phyloP scores from a whole-genome alignment of 2,113 vertebrate genomes.

The Ceyx margarethae region DNA sequence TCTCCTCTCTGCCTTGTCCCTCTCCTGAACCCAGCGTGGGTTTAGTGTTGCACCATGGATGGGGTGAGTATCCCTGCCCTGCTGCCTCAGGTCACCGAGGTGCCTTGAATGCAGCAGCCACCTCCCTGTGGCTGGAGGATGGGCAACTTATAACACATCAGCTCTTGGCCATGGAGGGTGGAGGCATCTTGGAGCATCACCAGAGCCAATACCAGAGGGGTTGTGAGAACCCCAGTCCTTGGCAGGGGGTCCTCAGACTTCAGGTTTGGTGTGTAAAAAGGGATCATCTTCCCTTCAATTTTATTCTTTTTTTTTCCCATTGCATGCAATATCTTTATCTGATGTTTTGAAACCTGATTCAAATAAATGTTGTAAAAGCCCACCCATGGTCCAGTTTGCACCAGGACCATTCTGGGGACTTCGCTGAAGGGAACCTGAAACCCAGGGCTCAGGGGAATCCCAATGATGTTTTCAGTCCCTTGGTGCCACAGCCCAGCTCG shows the following conservation, averaged over 20 bases:
- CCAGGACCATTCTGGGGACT: background rate
- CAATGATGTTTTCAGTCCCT: background rate
- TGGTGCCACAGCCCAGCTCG: fast-evolving
- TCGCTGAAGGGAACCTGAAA: background rate
- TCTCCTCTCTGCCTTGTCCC: background rate
- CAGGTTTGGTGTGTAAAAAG: background rate
- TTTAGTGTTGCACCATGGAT: background rate
- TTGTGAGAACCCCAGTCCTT: background rate
- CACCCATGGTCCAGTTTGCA: background rate
- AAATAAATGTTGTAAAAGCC: background rate
- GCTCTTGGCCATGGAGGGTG: background rate
- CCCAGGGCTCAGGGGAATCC: background rate
- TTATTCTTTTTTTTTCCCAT: background rate
- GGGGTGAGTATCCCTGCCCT: background rate
- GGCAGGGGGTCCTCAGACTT: background rate
- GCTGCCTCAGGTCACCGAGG: background rate
- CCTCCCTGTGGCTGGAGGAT: background rate
- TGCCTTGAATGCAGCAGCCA: background rate
- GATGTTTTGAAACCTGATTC: background rate
- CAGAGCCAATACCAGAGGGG: background rate
- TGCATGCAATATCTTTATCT: background rate
- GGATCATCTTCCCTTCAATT: background rate
- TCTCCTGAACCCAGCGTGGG: background rate
- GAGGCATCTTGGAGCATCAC: background rate
- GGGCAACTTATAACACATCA: fast-evolving